phyloP scores from a whole-genome alignment of 64 coral and sea anemone genomes.

The Stylophora pistillata region DNA sequence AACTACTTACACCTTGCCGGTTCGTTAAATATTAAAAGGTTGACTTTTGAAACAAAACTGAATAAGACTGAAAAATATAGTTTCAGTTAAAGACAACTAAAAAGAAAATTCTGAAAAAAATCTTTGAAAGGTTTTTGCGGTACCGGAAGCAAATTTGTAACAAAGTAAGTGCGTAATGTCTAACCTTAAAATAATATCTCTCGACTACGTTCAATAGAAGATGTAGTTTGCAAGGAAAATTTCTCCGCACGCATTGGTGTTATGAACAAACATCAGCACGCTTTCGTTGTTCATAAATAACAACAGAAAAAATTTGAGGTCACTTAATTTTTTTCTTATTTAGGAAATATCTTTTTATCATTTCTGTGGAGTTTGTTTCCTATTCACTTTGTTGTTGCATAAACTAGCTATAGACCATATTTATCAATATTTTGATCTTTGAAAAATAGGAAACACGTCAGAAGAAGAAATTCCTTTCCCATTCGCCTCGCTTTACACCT shows the following conservation, averaged over 20 bases:
- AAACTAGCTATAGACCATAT: no score
- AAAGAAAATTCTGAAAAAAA: neutral
- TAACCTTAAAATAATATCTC: neutral
- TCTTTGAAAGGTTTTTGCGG: neutral
- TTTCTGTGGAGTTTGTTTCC: no score
- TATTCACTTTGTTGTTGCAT: no score
- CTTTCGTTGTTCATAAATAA: neutral
- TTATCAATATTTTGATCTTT: no score
- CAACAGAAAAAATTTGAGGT: no score
- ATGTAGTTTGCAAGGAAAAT: neutral
- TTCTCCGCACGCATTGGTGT: neutral
- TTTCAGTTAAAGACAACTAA: neutral
- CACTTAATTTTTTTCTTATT: neutral
- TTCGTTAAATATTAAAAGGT: constrained; percentile 28
- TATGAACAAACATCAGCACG: no score
- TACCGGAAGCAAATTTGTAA: neutral
- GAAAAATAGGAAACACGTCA: no score
- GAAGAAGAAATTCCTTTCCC: no score
- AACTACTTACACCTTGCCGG: neutral
- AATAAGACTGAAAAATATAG: neutral
- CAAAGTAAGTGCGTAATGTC: constrained; percentile 17
- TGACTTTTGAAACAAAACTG: neutral
- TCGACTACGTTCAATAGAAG: neutral
- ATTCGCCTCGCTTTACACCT: no score
- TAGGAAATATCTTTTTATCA: no score